Conservation (phyloP, 37 sponge, comb jelly and placozoan species). For the Halichondria panicea region DNA sequence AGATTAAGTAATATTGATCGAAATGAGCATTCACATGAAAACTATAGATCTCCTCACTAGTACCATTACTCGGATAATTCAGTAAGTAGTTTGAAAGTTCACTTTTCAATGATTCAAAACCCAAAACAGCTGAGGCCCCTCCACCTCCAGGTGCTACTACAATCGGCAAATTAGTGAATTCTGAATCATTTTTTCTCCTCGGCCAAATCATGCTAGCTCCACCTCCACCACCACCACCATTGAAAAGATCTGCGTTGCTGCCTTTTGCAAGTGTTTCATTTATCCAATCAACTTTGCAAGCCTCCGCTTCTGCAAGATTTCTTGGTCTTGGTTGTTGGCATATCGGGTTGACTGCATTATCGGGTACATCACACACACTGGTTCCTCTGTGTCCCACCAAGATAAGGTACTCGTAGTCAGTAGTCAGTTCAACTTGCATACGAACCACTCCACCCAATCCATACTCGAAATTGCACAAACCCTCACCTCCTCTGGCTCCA, state of each 20-base stretch:
- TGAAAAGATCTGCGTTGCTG: not conserved
- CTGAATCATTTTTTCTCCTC: not conserved
- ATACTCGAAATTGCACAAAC: constrained; percentile 31
- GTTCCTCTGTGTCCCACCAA: constrained; percentile 54
- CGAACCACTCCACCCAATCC: constrained; percentile 24
- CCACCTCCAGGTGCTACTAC: constrained; percentile 56
- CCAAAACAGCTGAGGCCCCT: constrained; percentile 6
- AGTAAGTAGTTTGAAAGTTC: not conserved
- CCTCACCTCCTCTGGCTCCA: constrained; percentile 61
- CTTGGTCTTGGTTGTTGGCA: constrained; percentile 3
- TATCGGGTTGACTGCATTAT: not conserved
- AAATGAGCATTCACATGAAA: constrained; percentile 4
- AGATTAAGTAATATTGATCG: too few species aligned
- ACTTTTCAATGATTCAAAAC: too few species aligned
- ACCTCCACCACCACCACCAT: constrained; percentile 64
- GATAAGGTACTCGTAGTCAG: constrained; percentile 17
- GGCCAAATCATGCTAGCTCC: constrained; percentile 50
- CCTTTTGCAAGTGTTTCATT: not conserved
- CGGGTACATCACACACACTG: constrained; percentile 34
- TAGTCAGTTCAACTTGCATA: not conserved
- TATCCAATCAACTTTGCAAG: constrained; percentile 7
- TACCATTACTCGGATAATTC: not conserved
- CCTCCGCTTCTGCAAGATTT: not conserved
- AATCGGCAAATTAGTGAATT: constrained; percentile 4
- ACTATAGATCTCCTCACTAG: constrained; percentile 12